Evolutionary conservation across 2,797 vertebrate genomes (phyloP), one percentile per base, ranked within the genome.

Genomic region (Prunella strophiata): DNA sequence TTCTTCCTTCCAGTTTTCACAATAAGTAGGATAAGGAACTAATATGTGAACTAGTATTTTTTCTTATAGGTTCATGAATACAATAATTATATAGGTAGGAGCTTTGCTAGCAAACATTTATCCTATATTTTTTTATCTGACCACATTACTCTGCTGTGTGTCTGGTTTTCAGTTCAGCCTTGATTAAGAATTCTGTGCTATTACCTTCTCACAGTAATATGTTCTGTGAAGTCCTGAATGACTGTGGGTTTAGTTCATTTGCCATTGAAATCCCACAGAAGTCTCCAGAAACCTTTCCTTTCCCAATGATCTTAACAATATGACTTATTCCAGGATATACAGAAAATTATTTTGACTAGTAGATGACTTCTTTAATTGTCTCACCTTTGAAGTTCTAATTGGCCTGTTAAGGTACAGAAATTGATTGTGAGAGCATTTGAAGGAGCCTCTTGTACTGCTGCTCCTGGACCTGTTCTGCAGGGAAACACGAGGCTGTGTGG

Each of bases 401-500:
- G 10, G 2, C 7, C 21, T 16, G 9, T 40, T 76, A 71, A 61
- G 20, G 9, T 61, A 51, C 17, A 63, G 58, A 65, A 78, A 70
- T 6, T 0, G 1, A 48, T 34, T 43, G 32, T 43, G 15, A 54
- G 6, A 12, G 13, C 10, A 29, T 85, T 73, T 67, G 23, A 66
- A 14, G 20, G 8, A 61, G 34, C 34, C 38, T 43, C 50, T 79
- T 82, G 19, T 27, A 22, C 29, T 71, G 20, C 36, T 77, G 23
- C 13, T 84, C 11, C 55, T 86, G 16, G 43, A 48, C 20, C 10
- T 63, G 27, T 26, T 22, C 54, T 73, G 36, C 36, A 65, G 11
- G 45, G 17, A 82, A 85, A 42, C 8, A 8, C 0, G 0, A 55
- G 48, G 13, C 29, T 72, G 10, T 16, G 18, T 36, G 14, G 21